These are phyloP conservation scores for Muscicapa adusta DNA, from an alignment of 2,113 vertebrate species.

Conservation along the genomic window DNA sequence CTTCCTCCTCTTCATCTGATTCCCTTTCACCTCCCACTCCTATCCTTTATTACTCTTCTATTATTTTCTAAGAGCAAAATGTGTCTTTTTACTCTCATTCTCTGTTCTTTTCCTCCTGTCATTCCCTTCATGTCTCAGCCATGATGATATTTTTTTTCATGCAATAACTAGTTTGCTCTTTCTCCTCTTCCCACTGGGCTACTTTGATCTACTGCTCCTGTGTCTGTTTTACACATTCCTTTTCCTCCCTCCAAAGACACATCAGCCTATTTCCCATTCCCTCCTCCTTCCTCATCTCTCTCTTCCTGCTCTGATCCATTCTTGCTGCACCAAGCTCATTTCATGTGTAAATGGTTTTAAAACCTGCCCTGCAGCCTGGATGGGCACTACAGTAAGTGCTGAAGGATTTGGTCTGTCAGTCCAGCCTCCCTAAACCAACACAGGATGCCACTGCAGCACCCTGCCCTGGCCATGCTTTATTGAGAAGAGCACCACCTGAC, in stretches of 20 bases:
- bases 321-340: conserved; percentile 1
- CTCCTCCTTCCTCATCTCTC: conserved; percentile 43
- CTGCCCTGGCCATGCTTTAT: not conserved
- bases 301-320: conserved; percentile 45
- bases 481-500: not conserved
- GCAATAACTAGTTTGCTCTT: conserved; percentile 52
- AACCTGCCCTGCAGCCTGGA: not conserved
- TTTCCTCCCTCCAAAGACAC: conserved; percentile 35
- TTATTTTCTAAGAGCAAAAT: conserved; percentile 4
- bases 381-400: not conserved
- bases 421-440: not conserved
- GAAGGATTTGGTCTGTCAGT: not conserved
- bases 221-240: conserved; percentile 34
- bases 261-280: not conserved
- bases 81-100: conserved; percentile 6
- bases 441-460: not conserved
- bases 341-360: not conserved
- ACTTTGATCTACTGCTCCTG: conserved; percentile 26
- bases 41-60: conserved; percentile 7
- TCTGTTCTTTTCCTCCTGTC: conserved; percentile 23
- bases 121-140: conserved; percentile 34
- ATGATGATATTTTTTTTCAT: not conserved
- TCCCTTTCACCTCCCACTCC: conserved; percentile 27
- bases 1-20: conserved; percentile 30
- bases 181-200: conserved; percentile 41